These are phyloP conservation scores for Salvator merianae DNA, from an alignment of 2,113 vertebrate genomes.

Conservation along the genomic window DNA sequence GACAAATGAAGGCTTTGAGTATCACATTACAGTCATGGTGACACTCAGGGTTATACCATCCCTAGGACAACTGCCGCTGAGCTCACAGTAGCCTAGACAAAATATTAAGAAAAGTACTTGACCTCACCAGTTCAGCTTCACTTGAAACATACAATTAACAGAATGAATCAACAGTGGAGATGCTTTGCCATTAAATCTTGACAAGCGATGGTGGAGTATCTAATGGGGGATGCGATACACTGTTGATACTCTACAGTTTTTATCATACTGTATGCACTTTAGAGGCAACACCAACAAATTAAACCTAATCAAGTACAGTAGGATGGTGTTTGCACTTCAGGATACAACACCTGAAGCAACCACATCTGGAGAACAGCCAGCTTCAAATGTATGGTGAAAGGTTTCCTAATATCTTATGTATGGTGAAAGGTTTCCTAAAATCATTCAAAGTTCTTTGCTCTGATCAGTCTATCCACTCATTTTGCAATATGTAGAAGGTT, in stretches of 20 bases:
- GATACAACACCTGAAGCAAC: conserved; percentile 5
- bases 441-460: too few species aligned
- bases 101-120: conserved; percentile 45
- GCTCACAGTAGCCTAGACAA: conserved; percentile 18
- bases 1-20: too few species aligned
- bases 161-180: conserved; percentile 64
- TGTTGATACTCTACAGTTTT: conserved; percentile 50
- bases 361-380: too few species aligned
- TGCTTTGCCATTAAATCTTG: conserved; percentile 63
- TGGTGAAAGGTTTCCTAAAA: too few species aligned
- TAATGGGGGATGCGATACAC: conserved; percentile 45
- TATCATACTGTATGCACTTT: conserved; percentile 46
- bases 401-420: background rate
- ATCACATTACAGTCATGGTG: too few species aligned
- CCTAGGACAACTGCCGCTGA: background rate
- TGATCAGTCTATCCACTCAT: too few species aligned
- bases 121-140: conserved; percentile 58
- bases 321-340: conserved; percentile 33
- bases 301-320: conserved; percentile 49
- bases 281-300: conserved; percentile 57
- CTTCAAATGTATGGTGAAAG: conserved; percentile 1
- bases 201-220: conserved; percentile 67
- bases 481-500: too few species aligned
- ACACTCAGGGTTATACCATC: background rate
- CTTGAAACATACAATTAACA: conserved; percentile 64